phyloP scores from a whole-genome alignment of 2,113 vertebrate genomes.

The Orthonyx spaldingii region DNA sequence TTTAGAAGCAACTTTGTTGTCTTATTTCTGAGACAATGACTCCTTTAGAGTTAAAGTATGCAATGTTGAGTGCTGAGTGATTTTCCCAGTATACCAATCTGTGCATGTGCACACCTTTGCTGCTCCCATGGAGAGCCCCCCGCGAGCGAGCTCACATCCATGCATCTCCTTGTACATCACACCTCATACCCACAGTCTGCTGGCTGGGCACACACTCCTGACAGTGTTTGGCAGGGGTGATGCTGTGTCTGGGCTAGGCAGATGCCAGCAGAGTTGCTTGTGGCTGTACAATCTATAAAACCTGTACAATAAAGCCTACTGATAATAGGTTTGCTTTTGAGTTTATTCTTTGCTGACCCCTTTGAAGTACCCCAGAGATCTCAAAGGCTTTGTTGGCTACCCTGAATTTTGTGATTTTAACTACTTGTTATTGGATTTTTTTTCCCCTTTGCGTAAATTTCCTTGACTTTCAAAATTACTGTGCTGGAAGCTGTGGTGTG shows the following conservation, averaged over 20 bases:
- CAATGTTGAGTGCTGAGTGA: neutral
- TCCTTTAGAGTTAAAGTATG: neutral
- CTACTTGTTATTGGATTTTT: neutral
- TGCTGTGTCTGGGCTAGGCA: neutral
- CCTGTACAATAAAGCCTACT: neutral
- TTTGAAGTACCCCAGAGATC: neutral
- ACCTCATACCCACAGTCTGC: neutral
- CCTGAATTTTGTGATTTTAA: neutral
- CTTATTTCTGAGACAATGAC: neutral
- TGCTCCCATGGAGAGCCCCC: no score
- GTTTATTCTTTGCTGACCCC: neutral
- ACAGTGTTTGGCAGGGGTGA: neutral
- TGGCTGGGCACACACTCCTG: neutral
- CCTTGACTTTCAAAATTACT: conserved; percentile 86
- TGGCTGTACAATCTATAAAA: neutral
- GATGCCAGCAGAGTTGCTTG: neutral
- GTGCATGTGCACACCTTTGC: rapidly evolving
- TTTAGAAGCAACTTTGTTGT: neutral
- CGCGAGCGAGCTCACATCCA: rapidly evolving
- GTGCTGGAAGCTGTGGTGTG: conserved; percentile 97
- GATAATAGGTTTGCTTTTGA: neutral
- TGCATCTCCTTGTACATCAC: rapidly evolving
- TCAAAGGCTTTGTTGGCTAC: neutral
- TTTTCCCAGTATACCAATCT: neutral
- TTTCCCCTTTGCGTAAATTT: neutral